Percentiles rank a stretch among this genome's conserved stretches.
Evolutionary conservation across 53 echinoderm and acorn worm genomes (phyloP).

Genomic region (Echinometra lucunter): DNA sequence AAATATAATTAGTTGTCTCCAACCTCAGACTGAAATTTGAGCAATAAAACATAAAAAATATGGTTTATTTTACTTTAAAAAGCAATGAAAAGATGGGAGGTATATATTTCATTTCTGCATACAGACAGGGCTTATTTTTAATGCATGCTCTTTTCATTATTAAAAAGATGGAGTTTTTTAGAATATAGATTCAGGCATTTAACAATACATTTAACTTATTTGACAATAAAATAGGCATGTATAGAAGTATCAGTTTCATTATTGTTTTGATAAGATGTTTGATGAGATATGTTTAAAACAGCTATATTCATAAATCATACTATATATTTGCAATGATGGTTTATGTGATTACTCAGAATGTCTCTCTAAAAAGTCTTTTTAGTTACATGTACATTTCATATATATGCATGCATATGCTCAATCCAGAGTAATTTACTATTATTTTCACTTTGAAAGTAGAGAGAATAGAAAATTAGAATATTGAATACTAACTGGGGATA

Average conservation of each 20-base stretch:
- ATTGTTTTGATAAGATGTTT: too few relatives aligned
- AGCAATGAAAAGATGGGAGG: not conserved
- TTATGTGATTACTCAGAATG: too few relatives aligned
- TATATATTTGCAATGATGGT: too few relatives aligned
- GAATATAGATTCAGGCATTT: too few relatives aligned
- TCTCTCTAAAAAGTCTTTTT: not conserved
- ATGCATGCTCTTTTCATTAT: not conserved
- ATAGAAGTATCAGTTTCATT: too few relatives aligned
- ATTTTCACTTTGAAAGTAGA: not conserved
- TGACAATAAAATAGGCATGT: too few relatives aligned
- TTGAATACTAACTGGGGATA: not conserved
- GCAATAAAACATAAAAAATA: not conserved
- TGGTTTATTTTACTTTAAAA: not conserved
- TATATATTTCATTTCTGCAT: not conserved
- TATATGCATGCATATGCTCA: not conserved
- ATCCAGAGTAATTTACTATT: not conserved
- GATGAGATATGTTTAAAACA: too few relatives aligned
- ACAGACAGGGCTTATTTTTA: not conserved
- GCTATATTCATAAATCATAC: too few relatives aligned
- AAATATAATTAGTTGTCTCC: not conserved
- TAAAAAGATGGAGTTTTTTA: not conserved
- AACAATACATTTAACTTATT: too few relatives aligned
- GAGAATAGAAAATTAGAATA: not conserved
- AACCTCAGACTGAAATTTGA: not conserved
- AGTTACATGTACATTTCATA: not conserved